These are phyloP conservation scores for Holacanthus passer DNA, from an alignment of 2,113 vertebrate genomes.

Conservation along the genomic window DNA sequence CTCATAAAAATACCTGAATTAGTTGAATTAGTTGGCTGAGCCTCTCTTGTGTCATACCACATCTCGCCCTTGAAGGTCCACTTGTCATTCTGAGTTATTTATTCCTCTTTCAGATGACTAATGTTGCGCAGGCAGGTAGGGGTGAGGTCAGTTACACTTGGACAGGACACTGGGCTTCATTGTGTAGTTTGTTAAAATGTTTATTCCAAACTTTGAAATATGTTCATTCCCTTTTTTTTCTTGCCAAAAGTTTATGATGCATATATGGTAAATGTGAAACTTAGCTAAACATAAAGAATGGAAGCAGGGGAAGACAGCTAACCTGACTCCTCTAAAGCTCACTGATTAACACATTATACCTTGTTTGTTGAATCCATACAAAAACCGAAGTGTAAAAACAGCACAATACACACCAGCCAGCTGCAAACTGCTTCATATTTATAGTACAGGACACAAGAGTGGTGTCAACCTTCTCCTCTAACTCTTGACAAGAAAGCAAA, in stretches of 20 bases:
- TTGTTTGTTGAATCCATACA: too few relatives aligned
- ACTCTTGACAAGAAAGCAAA: too few relatives aligned
- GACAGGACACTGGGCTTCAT: neutral
- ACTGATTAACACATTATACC: too few relatives aligned
- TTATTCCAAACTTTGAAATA: neutral
- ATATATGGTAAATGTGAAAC: too few relatives aligned
- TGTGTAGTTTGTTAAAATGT: neutral
- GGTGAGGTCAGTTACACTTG: neutral
- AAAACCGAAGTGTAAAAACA: too few relatives aligned
- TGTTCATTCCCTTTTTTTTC: neutral
- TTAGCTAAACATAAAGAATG: neutral
- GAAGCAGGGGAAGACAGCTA: too few relatives aligned
- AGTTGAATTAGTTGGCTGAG: slow-evolving; percentile 63
- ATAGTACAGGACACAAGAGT: too few relatives aligned
- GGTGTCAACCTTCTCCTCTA: too few relatives aligned
- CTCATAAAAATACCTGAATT: slow-evolving; percentile 76
- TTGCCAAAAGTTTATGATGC: too few relatives aligned
- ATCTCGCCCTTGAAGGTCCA: slow-evolving; percentile 50
- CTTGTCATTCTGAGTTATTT: slow-evolving; percentile 52
- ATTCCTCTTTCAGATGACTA: slow-evolving; percentile 8
- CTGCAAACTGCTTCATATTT: too few relatives aligned
- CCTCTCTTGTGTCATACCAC: slow-evolving; percentile 60
- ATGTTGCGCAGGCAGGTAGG: neutral
- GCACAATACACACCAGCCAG: too few relatives aligned
- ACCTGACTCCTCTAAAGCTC: too few relatives aligned